phyloP scores from a whole-genome alignment of 2,888 invertebrate genomes.

The Eueremaeus valkanovi region DNA sequence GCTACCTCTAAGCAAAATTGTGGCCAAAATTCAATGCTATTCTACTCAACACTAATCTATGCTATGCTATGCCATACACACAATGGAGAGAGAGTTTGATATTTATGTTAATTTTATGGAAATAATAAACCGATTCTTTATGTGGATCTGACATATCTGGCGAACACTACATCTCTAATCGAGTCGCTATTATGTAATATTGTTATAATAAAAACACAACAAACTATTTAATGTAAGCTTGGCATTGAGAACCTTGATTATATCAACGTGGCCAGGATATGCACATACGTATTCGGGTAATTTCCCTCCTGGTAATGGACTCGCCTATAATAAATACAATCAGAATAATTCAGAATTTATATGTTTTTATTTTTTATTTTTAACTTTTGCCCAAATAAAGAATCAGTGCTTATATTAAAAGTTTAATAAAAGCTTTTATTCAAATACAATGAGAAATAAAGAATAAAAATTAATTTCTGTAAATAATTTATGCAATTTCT shows the following conservation, averaged over 20 bases:
- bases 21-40: too few species aligned
- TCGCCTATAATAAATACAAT: background rate
- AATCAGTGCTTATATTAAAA: background rate
- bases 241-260: conserved; percentile 17
- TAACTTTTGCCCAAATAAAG: conserved; percentile 7
- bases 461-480: background rate
- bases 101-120: conserved; percentile 29
- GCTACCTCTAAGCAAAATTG: background rate
- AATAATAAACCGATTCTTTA: conserved; percentile 29
- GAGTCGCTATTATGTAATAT: background rate
- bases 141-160: conserved; percentile 12
- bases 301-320: background rate
- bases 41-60: background rate
- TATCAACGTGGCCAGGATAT: background rate
- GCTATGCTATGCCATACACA: background rate
- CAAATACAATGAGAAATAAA: background rate
- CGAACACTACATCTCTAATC: background rate
- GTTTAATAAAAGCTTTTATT: background rate
- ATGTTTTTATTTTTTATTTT: conserved; percentile 6
- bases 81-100: background rate
- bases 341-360: background rate
- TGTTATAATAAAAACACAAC: too few species aligned
- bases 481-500: background rate
- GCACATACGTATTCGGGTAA: background rate
- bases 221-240: background rate